phyloP scores from a whole-genome alignment of 2,888 invertebrate genomes.

The Tromatobia lineatoria region DNA sequence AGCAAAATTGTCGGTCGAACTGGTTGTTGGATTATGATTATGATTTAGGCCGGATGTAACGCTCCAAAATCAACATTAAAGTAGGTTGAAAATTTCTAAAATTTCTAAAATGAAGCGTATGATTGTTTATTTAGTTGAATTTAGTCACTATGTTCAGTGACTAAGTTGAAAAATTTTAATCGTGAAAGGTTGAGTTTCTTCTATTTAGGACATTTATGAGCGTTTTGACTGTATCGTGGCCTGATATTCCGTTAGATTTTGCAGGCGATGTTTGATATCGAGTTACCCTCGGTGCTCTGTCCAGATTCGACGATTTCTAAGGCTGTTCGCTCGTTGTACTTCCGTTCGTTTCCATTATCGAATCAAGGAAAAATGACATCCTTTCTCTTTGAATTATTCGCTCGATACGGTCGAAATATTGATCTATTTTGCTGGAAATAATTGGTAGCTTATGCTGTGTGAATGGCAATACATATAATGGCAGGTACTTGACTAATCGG shows the following conservation, averaged over 20 bases:
- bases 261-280: constrained; percentile 14
- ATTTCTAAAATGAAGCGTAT: not conserved
- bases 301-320: constrained; percentile 10
- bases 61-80: not conserved
- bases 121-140: no score
- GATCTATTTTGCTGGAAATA: constrained; percentile 3
- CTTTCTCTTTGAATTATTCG: constrained; percentile 39
- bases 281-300: not conserved
- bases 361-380: constrained; percentile 20
- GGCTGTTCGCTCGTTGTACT: constrained; percentile 26
- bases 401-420: constrained; percentile 7
- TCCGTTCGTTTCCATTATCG: constrained; percentile 19
- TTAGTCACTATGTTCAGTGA: not conserved
- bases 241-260: constrained; percentile 10
- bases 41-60: not conserved
- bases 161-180: not conserved
- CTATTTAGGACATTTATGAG: not conserved
- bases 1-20: not conserved
- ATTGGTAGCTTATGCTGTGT: not conserved
- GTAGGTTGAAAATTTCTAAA: not conserved
- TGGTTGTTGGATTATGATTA: not conserved
- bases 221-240: constrained; percentile 3
- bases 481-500: constrained; percentile 46
- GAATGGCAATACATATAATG: constrained; percentile 10
- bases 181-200: not conserved